phyloP scores from a whole-genome alignment of 2,797 vertebrate species.

The Liparis tanakae region DNA sequence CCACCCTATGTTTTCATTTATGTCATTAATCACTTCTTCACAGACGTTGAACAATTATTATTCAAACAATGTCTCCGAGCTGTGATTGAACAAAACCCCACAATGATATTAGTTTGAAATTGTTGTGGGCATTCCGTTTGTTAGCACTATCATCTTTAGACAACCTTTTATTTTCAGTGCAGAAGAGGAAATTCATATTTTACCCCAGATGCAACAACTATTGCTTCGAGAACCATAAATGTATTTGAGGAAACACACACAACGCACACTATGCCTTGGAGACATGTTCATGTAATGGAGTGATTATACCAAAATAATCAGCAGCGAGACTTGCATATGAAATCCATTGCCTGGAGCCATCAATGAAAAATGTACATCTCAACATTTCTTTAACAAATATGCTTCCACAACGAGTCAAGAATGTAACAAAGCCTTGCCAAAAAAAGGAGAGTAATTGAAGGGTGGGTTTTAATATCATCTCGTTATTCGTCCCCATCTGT shows the following conservation, averaged over 20 bases:
- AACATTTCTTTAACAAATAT: constrained; percentile 73
- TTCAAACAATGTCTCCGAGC: constrained; percentile 6
- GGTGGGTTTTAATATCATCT: constrained; percentile 39
- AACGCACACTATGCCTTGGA: constrained; percentile 68
- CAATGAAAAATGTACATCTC: constrained; percentile 76
- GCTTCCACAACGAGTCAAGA: constrained; percentile 54
- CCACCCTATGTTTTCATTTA: constrained; percentile 11
- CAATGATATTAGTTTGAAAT: constrained; percentile 25
- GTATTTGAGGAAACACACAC: constrained; percentile 69
- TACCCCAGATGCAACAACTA: constrained; percentile 66
- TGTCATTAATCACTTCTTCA: constrained; percentile 33
- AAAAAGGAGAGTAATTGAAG: constrained; percentile 43
- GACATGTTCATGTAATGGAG: constrained; percentile 83
- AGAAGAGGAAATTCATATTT: constrained; percentile 64
- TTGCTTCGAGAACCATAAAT: constrained; percentile 75
- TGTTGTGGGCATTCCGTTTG: constrained; percentile 50
- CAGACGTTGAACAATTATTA: constrained; percentile 26
- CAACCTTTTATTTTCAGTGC: constrained; percentile 38
- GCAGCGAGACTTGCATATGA: constrained; percentile 73
- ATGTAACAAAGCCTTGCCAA: constrained; percentile 43
- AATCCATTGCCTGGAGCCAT: constrained; percentile 75
- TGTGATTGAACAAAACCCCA: constrained; percentile 19
- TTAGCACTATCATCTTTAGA: constrained; percentile 45
- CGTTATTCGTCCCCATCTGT: constrained; percentile 6
- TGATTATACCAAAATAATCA: constrained; percentile 87